Evolutionary conservation across 1,140 invertebrate genomes (phyloP).

Genomic region (Pomacea maculata): DNA sequence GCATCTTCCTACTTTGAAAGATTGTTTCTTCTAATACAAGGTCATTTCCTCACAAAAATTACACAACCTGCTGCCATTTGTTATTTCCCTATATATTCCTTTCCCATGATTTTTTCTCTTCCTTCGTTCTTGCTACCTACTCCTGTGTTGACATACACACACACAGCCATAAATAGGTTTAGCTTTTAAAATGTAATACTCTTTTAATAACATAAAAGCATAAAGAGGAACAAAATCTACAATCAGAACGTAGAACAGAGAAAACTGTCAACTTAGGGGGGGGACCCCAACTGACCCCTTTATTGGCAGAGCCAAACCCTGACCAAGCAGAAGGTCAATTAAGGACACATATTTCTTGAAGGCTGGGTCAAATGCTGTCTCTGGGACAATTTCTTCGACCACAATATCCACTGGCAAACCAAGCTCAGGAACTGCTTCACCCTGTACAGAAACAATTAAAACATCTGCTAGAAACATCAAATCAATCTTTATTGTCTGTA

Average conservation of each 20-base stretch:
- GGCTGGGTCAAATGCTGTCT: conserved; percentile 50
- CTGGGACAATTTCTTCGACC: conserved; percentile 42
- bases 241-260: no score
- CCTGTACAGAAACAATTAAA: background rate
- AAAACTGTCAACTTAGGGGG: background rate
- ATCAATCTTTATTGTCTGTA: background rate
- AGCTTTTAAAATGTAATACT: no score
- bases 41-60: no score
- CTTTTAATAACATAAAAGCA: no score
- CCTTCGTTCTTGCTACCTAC: no score
- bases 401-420: conserved; percentile 47
- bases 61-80: no score
- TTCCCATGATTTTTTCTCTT: no score
- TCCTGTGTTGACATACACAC: background rate
- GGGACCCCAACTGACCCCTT: conserved; percentile 11
- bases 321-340: conserved; percentile 31
- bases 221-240: no score
- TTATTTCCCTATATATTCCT: no score
- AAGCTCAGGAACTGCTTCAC: background rate
- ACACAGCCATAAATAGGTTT: background rate
- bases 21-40: no score
- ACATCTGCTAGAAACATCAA: background rate
- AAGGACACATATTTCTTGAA: conserved; percentile 37
- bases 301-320: conserved; percentile 47
- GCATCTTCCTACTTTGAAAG: no score